phyloP scores from a whole-genome alignment of 2,113 vertebrate genomes.

The Peromyscus californicus region DNA sequence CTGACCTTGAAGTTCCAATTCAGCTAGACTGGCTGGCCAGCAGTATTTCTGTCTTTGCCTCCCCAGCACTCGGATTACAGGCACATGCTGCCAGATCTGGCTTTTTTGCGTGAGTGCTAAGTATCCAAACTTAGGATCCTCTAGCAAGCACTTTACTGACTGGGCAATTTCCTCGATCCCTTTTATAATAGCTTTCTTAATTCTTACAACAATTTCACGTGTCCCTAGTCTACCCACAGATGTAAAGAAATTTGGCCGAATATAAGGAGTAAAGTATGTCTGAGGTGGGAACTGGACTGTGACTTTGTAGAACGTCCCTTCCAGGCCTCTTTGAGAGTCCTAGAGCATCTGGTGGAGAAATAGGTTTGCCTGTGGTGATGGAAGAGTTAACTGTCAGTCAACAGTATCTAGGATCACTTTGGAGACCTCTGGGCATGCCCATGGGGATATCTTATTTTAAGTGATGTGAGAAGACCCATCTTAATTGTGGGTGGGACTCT shows the following conservation, averaged over 20 bases:
- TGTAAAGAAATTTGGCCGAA: background rate
- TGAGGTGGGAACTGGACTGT: background rate
- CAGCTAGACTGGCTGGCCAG: background rate
- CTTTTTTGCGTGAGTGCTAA: background rate
- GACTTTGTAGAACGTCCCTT: background rate
- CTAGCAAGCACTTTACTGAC: background rate
- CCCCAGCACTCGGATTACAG: too few relatives aligned
- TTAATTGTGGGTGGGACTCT: background rate
- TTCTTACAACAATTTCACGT: background rate
- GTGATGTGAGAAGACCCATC: background rate
- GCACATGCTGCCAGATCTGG: background rate
- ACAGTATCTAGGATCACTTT: background rate
- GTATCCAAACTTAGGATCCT: background rate
- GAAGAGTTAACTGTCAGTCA: background rate
- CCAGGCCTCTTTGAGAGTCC: background rate
- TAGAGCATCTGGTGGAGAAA: background rate
- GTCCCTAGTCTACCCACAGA: background rate
- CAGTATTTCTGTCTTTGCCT: background rate
- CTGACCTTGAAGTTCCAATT: background rate
- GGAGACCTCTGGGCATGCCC: background rate
- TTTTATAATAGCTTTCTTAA: background rate
- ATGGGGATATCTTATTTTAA: background rate
- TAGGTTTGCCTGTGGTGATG: too few relatives aligned
- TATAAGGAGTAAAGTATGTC: too few relatives aligned
- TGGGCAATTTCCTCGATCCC: background rate